A percentile compares a stretch with the other conserved stretches of the same genome.
Conservation (phyloP, 2,797 vertebrate species). For the Acanthornis magna region DNA sequence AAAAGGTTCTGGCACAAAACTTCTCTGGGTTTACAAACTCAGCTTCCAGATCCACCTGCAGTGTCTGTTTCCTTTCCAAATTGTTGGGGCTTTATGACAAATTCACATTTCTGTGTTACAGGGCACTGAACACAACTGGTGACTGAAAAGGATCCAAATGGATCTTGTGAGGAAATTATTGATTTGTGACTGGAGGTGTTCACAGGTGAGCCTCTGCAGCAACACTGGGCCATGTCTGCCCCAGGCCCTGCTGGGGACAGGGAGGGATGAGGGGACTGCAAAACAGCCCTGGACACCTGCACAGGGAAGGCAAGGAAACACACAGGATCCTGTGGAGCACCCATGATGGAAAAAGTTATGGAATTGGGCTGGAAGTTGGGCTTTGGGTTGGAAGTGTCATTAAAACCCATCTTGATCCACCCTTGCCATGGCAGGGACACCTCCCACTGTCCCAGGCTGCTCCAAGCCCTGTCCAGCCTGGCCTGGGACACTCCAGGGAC, state of each 20-base stretch:
- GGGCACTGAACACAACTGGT: background rate
- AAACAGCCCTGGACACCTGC: background rate
- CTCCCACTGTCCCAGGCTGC: rapidly evolving
- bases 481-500: background rate
- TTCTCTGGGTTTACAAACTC: background rate
- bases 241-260: background rate
- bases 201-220: background rate
- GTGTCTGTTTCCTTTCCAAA: background rate
- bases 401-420: background rate
- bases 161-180: background rate
- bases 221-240: rapidly evolving
- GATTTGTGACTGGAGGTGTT: background rate
- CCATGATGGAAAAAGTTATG: background rate
- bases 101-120: rapidly evolving
- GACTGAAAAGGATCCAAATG: background rate
- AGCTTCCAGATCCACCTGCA: background rate
- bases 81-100: background rate
- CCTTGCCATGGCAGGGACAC: background rate
- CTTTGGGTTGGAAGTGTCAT: background rate
- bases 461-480: background rate
- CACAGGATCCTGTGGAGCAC: background rate
- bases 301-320: background rate
- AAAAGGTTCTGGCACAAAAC: background rate
- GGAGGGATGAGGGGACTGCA: background rate
- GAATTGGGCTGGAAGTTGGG: background rate